phyloP scores from a whole-genome alignment of 2,888 invertebrate genomes.

The Caenorhabditis sp. region DNA sequence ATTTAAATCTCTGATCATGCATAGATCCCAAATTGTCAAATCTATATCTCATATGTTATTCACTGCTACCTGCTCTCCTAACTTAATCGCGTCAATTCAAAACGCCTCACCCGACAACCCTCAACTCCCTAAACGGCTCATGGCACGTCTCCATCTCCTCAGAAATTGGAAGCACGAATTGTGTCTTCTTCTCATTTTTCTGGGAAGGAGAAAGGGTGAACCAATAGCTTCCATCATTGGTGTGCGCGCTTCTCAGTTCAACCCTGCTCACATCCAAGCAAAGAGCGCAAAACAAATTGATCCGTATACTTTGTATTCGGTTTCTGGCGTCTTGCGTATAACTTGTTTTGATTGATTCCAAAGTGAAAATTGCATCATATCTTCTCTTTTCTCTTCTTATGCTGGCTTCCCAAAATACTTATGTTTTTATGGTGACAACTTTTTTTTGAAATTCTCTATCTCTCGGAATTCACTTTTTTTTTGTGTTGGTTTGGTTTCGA shows the following conservation, averaged over 20 bases:
- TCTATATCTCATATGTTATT: background rate
- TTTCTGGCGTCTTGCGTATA: constrained; percentile 3
- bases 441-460: constrained; percentile 13
- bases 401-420: constrained; percentile 7
- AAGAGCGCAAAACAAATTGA: background rate
- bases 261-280: constrained; percentile 18
- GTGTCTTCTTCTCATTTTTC: constrained; percentile 15
- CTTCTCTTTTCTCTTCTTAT: constrained; percentile 15
- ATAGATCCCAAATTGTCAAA: background rate
- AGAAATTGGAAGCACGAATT: constrained; percentile 45
- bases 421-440: background rate
- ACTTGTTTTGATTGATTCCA: constrained; percentile 32
- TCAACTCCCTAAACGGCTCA: background rate
- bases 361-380: constrained; percentile 32
- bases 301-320: constrained; percentile 14
- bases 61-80: background rate
- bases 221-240: constrained; percentile 37
- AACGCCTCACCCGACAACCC: too few species aligned
- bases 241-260: constrained; percentile 18
- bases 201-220: constrained; percentile 12
- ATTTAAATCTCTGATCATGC: too few species aligned
- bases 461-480: background rate
- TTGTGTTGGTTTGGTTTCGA: background rate
- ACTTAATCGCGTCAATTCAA: constrained; percentile 37
- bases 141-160: constrained; percentile 14